These are phyloP conservation scores for Oscheius sp. DNA, from an alignment of 2,888 invertebrate species.

Conservation along the genomic window DNA sequence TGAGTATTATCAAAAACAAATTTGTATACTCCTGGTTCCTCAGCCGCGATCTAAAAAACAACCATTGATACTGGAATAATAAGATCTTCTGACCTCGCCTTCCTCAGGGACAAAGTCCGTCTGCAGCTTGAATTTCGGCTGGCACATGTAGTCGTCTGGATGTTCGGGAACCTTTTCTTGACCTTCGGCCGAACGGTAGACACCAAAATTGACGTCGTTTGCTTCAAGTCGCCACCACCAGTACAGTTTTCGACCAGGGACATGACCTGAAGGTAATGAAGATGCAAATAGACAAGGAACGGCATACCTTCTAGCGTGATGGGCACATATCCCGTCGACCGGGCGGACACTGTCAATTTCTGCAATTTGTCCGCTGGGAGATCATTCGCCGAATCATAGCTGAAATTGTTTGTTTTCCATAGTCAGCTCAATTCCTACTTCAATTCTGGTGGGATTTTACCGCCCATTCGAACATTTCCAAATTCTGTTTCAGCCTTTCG, in stretches of 20 bases:
- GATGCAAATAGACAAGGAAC: neutral
- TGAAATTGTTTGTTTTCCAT: slow-evolving; percentile 29
- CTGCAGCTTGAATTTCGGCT: slow-evolving; percentile 66
- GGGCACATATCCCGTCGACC: slow-evolving; percentile 56
- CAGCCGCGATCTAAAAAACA: slow-evolving; percentile 48
- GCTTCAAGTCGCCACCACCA: slow-evolving; percentile 68
- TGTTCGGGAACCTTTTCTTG: slow-evolving; percentile 56
- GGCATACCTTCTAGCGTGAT: slow-evolving; percentile 55
- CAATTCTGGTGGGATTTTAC: slow-evolving; percentile 62
- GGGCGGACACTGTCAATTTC: slow-evolving; percentile 60
- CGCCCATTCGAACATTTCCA: slow-evolving; percentile 67
- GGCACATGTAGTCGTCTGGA: slow-evolving; percentile 56
- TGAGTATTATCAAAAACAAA: slow-evolving; percentile 69
- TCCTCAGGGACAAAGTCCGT: slow-evolving; percentile 68
- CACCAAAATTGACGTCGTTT: slow-evolving; percentile 55
- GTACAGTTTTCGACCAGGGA: slow-evolving; percentile 50
- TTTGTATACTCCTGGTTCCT: slow-evolving; percentile 64
- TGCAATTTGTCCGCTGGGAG: slow-evolving; percentile 55
- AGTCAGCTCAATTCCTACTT: slow-evolving; percentile 28
- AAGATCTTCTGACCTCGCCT: slow-evolving; percentile 49
- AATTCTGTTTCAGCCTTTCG: slow-evolving; percentile 56
- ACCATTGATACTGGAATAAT: neutral
- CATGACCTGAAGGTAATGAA: slow-evolving; percentile 11
- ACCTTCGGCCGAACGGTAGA: slow-evolving; percentile 49
- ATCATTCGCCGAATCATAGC: slow-evolving; percentile 61